Conservation (phyloP, 2,797 vertebrate genomes). For the Gallinago solitaria region DNA sequence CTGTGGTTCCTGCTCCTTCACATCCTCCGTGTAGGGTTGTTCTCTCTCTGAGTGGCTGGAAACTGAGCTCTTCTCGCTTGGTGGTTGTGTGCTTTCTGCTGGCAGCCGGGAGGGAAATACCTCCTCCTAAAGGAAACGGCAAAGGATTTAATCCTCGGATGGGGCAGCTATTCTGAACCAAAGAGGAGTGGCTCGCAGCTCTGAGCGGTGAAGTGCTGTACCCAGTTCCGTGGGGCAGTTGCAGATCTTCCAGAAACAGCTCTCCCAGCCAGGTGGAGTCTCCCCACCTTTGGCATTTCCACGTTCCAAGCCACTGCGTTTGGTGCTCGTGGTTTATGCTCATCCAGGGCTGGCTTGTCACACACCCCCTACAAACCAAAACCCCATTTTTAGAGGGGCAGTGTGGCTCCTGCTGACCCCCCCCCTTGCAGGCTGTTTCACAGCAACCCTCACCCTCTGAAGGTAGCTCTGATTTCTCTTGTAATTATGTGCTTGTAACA, state of each 20-base stretch:
- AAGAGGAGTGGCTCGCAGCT: neutral
- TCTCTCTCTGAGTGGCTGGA: neutral
- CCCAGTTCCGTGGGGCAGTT: neutral
- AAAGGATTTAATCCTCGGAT: neutral
- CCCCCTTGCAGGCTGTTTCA: neutral
- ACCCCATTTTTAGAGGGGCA: neutral
- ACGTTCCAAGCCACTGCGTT: rapidly evolving
- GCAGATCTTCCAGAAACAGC: neutral
- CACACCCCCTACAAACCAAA: neutral
- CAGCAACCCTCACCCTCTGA: neutral
- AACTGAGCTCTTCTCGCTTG: neutral
- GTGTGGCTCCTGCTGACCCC: neutral
- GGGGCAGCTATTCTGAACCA: neutral
- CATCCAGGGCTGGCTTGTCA: neutral
- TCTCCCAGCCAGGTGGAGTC: neutral
- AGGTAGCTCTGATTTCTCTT: neutral
- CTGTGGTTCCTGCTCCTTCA: neutral
- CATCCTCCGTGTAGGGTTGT: neutral
- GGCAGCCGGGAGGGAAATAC: neutral
- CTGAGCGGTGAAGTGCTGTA: neutral
- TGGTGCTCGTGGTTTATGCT: rapidly evolving
- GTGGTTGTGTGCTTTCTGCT: neutral
- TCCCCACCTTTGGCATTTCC: neutral
- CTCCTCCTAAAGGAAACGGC: neutral
- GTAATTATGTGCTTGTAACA: neutral